Base-by-base conservation (phyloP, 2,797 vertebrate species). In the Malurus leucopterus region DNA sequence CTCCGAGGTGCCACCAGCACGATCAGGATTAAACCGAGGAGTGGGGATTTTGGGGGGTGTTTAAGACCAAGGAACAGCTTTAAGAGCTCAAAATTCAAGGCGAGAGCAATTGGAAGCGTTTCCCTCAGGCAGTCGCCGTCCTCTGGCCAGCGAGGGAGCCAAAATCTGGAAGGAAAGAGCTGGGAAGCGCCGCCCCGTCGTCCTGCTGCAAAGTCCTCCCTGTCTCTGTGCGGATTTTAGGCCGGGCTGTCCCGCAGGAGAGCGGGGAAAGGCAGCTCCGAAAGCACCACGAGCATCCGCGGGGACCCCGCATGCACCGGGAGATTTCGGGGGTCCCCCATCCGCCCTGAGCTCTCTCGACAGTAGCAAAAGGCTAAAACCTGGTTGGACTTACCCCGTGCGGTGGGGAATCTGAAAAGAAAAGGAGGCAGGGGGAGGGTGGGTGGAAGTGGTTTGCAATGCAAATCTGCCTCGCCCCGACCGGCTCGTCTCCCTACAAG, bases 371-470 rank as follows among this genome's bases (percentile, higher is more conserved):
- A 94, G 90, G 94, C 90, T 30, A 67, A 95, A 95, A 92, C 91
- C 93, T 87, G 81, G 75, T 71, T 83, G 90, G 86, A 95, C 95
- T 95, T 95, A 95, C 94, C 94, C 93, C 94, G 93, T 71, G 94
- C 90, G 63, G 84, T 95, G 94, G 95, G 95, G 95, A 93, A 95
- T 95, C 95, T 95, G 95, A 95, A 95, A 95, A 95, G 93, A 92
- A 95, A 95, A 90, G 95, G 93, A 95, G 95, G 95, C 95, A 94
- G 93, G 95, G 95, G 95, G 70, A 95, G 95, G 95, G 95, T 94
- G 93, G 95, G 95, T 95, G 95, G 95, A 92, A 95, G 95, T 88
- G 95, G 92, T 95, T 95, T 95, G 95, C 93, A 95, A 95, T 95
- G 95, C 95, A 95, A 93, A 95, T 95, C 95, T 95, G 95, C 93